Conservation (phyloP, 2,113 vertebrate species). For the Thymallus thymallus region DNA sequence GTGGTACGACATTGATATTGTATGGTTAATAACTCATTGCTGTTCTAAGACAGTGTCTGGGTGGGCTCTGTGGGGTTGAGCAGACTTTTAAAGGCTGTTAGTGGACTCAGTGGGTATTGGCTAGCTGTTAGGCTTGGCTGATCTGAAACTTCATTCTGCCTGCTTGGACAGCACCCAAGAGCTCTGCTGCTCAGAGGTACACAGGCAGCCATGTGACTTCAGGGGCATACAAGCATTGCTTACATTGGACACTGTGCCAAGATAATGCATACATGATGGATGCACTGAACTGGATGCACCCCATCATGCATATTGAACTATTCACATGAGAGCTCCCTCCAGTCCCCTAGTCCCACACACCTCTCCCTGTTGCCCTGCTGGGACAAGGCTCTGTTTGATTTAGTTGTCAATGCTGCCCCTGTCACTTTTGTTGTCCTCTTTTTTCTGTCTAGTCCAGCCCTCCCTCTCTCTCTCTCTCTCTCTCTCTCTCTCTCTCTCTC, state of each 20-base stretch:
- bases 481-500: conserved; percentile 29
- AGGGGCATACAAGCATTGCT: conserved; percentile 27
- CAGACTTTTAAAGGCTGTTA: conserved; percentile 37
- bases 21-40: not conserved
- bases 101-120: conserved; percentile 28
- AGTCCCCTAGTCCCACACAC: conserved; percentile 1
- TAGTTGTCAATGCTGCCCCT: conserved; percentile 48
- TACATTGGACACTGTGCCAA: conserved; percentile 26
- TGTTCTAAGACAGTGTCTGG: conserved; percentile 10
- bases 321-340: conserved; percentile 14
- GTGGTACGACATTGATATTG: not conserved
- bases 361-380: conserved; percentile 23
- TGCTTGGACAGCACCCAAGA: conserved; percentile 41
- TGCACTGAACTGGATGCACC: conserved; percentile 31
- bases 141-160: conserved; percentile 26
- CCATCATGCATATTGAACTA: conserved; percentile 39
- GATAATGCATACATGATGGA: conserved; percentile 44
- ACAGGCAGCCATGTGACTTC: conserved; percentile 33
- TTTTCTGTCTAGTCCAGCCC: not conserved
- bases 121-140: conserved; percentile 21
- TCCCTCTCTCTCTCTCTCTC: conserved; percentile 48
- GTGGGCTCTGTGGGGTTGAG: conserved; percentile 24
- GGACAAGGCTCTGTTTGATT: conserved; percentile 35
- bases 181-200: conserved; percentile 10
- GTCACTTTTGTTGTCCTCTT: not conserved